Conservation (phyloP, 2,113 vertebrate species). For the Ranitomeya variabilis region DNA sequence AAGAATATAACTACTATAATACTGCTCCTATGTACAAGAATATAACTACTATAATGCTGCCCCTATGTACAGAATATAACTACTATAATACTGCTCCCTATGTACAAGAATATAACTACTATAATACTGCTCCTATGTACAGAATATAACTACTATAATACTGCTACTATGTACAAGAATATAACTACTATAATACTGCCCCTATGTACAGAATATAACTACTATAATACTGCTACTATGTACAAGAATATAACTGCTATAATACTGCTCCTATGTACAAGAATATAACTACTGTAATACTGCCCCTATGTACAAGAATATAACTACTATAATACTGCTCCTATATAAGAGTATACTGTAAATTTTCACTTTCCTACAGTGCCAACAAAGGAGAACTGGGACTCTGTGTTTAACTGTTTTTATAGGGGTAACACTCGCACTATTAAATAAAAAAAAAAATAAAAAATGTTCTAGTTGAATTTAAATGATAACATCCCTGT, state of each 20-base stretch:
- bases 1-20: no score
- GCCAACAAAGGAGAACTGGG: no score
- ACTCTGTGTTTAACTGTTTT: no score
- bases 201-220: neutral
- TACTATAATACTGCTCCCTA: constrained; percentile 1
- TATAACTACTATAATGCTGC: neutral
- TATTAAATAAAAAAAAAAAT: no score
- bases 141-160: neutral
- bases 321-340: neutral
- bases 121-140: neutral
- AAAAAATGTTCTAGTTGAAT: no score
- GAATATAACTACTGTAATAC: no score
- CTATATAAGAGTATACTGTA: neutral
- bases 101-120: neutral
- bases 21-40: neutral
- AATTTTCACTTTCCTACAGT: no score
- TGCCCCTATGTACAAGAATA: no score
- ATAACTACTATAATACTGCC: neutral
- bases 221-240: neutral
- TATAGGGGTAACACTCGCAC: no score
- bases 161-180: neutral
- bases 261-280: no score
- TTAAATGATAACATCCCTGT: no score
- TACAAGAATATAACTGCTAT: no score
- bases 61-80: neutral